These are phyloP conservation scores for Neuroterus valhalla DNA, from an alignment of 1,140 invertebrate genomes.

Conservation along the genomic window DNA sequence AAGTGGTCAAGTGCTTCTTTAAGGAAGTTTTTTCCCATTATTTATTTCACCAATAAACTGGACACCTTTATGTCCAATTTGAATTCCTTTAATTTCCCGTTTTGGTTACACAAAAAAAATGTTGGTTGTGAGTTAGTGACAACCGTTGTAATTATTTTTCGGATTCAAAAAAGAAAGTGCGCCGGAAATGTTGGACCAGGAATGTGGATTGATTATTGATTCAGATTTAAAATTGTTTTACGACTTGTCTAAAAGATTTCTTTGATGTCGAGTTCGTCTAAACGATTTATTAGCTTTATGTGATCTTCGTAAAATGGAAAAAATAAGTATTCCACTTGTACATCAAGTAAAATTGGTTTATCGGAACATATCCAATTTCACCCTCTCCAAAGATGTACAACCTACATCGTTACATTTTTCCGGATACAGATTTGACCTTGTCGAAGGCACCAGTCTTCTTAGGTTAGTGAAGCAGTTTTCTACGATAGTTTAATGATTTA, in stretches of 20 bases:
- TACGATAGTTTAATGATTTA: not conserved
- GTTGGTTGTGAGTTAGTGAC: not conserved
- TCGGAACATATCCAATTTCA: slow-evolving; percentile 39
- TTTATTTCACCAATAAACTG: too few species aligned
- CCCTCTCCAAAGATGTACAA: not conserved
- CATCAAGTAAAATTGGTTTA: slow-evolving; percentile 45
- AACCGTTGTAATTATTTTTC: too few species aligned
- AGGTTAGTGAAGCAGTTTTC: slow-evolving; percentile 50
- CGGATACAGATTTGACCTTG: not conserved
- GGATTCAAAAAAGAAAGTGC: not conserved
- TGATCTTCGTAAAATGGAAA: slow-evolving; percentile 34
- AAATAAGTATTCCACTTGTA: slow-evolving; percentile 43
- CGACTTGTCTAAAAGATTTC: not conserved
- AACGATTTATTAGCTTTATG: not conserved
- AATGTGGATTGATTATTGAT: not conserved
- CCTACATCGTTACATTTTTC: slow-evolving; percentile 24
- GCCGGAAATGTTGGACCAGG: not conserved
- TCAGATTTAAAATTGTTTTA: not conserved
- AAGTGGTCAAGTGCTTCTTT: too few species aligned
- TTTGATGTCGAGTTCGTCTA: not conserved
- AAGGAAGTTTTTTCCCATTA: too few species aligned
- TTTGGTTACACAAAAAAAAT: not conserved
- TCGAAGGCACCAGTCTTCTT: slow-evolving; percentile 50
- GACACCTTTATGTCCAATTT: too few species aligned
- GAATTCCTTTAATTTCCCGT: not conserved